Conservation (phyloP, 2,113 vertebrate species). For the Apeltes quadracus region DNA sequence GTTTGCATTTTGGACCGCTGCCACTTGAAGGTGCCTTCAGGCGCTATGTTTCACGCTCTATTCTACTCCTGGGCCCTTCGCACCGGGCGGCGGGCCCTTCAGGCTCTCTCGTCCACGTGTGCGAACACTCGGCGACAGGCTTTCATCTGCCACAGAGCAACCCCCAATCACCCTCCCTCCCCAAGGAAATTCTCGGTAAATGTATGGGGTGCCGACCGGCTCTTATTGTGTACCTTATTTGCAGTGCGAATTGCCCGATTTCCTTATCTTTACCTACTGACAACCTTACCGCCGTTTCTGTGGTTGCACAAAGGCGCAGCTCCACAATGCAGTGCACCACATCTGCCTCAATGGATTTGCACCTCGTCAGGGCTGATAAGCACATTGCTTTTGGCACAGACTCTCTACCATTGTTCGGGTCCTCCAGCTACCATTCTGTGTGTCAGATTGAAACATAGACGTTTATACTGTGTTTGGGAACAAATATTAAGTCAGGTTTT, state of each 20-base stretch:
- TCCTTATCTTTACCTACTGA: conserved; percentile 8
- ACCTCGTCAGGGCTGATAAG: conserved; percentile 29
- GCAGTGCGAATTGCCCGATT: neutral
- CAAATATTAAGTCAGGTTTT: conserved; percentile 30
- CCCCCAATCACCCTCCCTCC: conserved; percentile 13
- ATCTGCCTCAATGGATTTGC: conserved; percentile 23
- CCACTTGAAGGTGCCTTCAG: conserved; percentile 50
- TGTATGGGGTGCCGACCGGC: conserved; percentile 6
- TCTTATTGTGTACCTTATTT: conserved; percentile 24
- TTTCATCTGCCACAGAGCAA: conserved; percentile 27
- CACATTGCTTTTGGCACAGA: conserved; percentile 1
- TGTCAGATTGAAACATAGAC: conserved; percentile 31
- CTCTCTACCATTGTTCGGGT: conserved; percentile 39
- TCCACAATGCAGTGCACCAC: neutral
- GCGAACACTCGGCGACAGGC: conserved; percentile 35
- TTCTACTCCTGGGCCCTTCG: conserved; percentile 12
- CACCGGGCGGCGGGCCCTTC: conserved; percentile 41
- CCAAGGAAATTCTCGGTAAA: conserved; percentile 44
- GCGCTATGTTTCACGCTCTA: conserved; percentile 47
- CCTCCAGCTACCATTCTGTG: conserved; percentile 8
- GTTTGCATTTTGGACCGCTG: conserved; percentile 46
- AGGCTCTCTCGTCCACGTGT: conserved; percentile 32
- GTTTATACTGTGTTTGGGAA: conserved; percentile 14
- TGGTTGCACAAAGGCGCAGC: neutral
- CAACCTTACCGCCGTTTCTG: neutral